Percentiles rank a stretch among this genome's conserved stretches.
These are phyloP conservation scores for Butorides virescens DNA, from an alignment of 2,113 vertebrate species.

Conservation along the genomic window DNA sequence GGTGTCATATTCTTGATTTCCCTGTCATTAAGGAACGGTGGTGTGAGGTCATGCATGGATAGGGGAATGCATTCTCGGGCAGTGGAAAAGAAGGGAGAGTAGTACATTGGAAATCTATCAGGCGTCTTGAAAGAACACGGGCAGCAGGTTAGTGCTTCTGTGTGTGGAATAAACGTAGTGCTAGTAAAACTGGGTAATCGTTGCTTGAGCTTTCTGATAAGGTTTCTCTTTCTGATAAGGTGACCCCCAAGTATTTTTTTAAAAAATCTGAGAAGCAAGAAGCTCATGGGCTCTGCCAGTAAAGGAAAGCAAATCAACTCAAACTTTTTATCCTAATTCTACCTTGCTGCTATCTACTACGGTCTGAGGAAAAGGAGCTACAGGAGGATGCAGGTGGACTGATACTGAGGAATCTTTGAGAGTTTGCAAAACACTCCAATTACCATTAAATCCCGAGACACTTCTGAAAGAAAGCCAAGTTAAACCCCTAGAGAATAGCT, in stretches of 20 bases:
- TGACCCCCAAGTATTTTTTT: not conserved
- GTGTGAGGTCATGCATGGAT: not conserved
- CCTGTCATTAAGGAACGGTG: not conserved
- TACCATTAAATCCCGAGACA: slow-evolving; percentile 42
- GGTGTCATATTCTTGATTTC: not conserved
- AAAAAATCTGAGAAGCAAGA: not conserved
- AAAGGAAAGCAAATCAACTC: slow-evolving; percentile 1
- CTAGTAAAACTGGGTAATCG: not conserved
- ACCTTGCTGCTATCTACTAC: not conserved
- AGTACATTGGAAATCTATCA: not conserved
- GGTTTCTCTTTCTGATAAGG: not conserved
- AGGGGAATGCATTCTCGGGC: not conserved
- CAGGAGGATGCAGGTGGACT: not conserved
- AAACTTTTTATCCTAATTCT: not conserved
- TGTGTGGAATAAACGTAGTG: not conserved
- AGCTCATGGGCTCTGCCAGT: not conserved
- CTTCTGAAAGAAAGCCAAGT: slow-evolving; percentile 31
- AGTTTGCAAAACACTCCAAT: slow-evolving; percentile 64
- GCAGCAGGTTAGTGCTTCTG: not conserved
- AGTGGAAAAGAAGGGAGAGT: not conserved
- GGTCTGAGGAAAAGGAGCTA: slow-evolving; percentile 11
- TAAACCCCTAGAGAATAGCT: not conserved
- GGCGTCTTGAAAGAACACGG: not conserved
- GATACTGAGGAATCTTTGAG: slow-evolving; percentile 46
- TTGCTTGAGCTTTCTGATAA: not conserved